These are phyloP conservation scores for Acanthornis magna DNA, from an alignment of 2,797 vertebrate genomes.

Conservation along the genomic window DNA sequence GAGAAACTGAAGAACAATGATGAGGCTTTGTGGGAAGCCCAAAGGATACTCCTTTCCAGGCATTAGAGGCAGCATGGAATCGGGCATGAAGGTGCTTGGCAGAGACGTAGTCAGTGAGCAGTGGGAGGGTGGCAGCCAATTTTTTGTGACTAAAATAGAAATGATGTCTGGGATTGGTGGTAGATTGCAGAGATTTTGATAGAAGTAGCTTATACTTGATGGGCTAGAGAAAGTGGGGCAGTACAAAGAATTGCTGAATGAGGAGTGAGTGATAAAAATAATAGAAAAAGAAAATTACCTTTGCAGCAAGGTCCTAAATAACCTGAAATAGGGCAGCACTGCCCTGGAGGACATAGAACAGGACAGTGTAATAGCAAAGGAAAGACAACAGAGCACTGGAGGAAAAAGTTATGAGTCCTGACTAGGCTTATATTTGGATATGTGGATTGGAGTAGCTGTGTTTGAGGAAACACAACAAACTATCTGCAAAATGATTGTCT, in stretches of 20 bases:
- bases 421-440: background rate
- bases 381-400: background rate
- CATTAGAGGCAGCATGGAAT: background rate
- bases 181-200: slow-evolving; percentile 29
- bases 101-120: background rate
- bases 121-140: background rate
- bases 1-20: background rate
- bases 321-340: background rate
- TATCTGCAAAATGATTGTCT: background rate
- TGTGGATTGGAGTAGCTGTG: background rate
- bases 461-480: background rate
- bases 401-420: background rate
- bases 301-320: background rate
- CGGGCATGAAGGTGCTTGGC: slow-evolving; percentile 26
- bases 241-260: background rate
- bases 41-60: slow-evolving; percentile 1
- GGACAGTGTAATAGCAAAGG: background rate
- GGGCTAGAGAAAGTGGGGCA: slow-evolving; percentile 36
- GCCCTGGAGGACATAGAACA: background rate
- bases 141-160: slow-evolving; percentile 50
- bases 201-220: slow-evolving; percentile 3
- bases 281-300: slow-evolving; percentile 33
- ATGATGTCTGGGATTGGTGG: slow-evolving; percentile 6
- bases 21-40: background rate
- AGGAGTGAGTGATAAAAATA: slow-evolving; percentile 32